phyloP scores from a whole-genome alignment of 2,888 invertebrate species.

The Acleris emargana region DNA sequence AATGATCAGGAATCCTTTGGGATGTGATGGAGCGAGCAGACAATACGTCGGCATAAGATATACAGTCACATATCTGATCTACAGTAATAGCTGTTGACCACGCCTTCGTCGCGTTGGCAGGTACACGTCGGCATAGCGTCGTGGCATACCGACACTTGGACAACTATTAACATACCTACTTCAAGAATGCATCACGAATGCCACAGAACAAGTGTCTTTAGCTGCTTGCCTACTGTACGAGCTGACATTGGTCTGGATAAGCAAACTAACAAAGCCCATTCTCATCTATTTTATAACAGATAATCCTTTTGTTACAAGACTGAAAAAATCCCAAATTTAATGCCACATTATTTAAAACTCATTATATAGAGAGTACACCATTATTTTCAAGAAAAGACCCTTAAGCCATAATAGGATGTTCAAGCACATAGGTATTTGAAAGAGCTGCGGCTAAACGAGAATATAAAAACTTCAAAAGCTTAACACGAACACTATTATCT shows the following conservation, averaged over 20 bases:
- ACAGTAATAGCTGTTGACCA: slow-evolving; percentile 46
- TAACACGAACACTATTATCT: slow-evolving; percentile 33
- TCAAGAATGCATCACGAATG: slow-evolving; percentile 8
- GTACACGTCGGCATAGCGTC: slow-evolving; percentile 16
- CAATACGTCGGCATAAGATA: slow-evolving; percentile 77
- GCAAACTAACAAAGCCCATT: too few species aligned
- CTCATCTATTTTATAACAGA: too few species aligned
- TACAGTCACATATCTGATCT: slow-evolving; percentile 55
- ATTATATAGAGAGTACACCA: slow-evolving; percentile 9
- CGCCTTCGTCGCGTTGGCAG: slow-evolving; percentile 21
- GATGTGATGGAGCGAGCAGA: slow-evolving; percentile 78
- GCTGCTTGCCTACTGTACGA: neutral
- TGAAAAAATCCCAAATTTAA: neutral
- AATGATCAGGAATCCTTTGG: slow-evolving; percentile 80
- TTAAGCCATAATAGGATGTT: slow-evolving; percentile 32
- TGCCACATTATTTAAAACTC: slow-evolving; percentile 19
- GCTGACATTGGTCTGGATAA: neutral
- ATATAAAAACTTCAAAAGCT: slow-evolving; percentile 34
- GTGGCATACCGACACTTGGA: slow-evolving; percentile 9
- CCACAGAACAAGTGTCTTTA: neutral
- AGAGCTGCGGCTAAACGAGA: slow-evolving; percentile 32
- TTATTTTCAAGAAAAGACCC: slow-evolving; percentile 15
- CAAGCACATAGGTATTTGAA: slow-evolving; percentile 32
- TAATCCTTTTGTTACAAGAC: neutral
- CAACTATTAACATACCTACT: neutral